These are phyloP conservation scores for Myrmophylax atrothorax DNA, from an alignment of 2,113 vertebrate species.

Conservation along the genomic window DNA sequence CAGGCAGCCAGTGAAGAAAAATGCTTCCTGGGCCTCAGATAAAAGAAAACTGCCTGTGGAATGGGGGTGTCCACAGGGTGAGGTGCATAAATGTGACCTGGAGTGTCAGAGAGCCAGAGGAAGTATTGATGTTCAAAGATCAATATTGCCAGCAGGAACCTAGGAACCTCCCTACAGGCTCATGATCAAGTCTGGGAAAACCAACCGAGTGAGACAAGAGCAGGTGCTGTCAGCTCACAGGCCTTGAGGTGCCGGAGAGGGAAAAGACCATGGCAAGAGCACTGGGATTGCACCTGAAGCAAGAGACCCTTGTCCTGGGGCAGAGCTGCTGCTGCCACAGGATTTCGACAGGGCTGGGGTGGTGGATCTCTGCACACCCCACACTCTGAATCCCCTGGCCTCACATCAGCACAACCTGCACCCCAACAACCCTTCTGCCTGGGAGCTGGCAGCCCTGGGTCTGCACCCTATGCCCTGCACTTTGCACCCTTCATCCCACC, in stretches of 20 bases:
- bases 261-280: not conserved
- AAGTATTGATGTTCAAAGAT: not conserved
- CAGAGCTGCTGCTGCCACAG: not conserved
- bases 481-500: not conserved
- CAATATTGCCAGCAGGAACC: not conserved
- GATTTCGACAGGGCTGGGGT: not conserved
- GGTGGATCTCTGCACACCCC: not conserved
- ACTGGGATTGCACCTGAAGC: not conserved
- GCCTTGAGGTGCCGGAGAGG: not conserved
- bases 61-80: not conserved
- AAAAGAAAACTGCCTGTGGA: not conserved
- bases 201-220: not conserved
- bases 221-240: not conserved
- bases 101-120: not conserved
- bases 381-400: not conserved
- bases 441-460: not conserved
- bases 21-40: not conserved
- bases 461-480: not conserved
- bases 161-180: not conserved
- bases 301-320: not conserved
- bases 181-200: not conserved
- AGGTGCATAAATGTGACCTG: accelerated
- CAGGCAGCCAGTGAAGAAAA: not conserved
- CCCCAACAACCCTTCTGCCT: not conserved
- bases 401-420: not conserved